phyloP scores from a whole-genome alignment of 2,113 vertebrate genomes.

The Limnothrissa miodon region DNA sequence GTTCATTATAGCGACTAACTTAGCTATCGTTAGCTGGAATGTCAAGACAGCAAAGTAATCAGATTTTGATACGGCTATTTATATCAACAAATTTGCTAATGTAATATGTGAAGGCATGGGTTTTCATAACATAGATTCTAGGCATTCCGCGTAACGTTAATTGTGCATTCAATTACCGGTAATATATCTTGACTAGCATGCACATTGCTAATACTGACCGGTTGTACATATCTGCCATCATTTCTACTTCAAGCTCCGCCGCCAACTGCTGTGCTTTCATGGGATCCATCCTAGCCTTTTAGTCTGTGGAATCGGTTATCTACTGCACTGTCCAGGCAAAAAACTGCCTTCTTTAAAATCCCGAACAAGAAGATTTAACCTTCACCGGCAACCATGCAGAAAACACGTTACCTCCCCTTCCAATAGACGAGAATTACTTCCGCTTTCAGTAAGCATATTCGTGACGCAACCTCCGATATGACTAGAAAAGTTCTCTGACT shows the following conservation, averaged over 20 bases:
- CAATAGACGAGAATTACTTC: conserved; percentile 33
- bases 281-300: conserved; percentile 79
- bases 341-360: background rate
- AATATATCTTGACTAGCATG: background rate
- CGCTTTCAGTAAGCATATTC: conserved; percentile 61
- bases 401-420: conserved; percentile 51
- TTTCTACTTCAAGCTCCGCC: conserved; percentile 94
- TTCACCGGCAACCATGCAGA: conserved; percentile 54
- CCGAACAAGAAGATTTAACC: conserved; percentile 54
- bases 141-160: background rate
- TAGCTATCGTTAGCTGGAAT: background rate
- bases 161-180: background rate
- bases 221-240: conserved; percentile 99
- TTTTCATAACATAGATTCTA: background rate
- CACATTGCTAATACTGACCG: conserved; percentile 65
- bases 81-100: background rate
- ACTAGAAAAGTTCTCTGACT: too few species aligned
- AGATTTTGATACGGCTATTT: background rate
- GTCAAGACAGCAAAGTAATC: background rate
- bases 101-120: background rate
- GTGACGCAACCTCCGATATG: background rate
- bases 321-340: background rate
- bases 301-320: background rate
- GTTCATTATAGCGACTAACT: background rate
- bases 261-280: conserved; percentile 92